Evolutionary conservation across 2,113 vertebrate genomes (phyloP).

Genomic region (Myotis yumanensis): DNA sequence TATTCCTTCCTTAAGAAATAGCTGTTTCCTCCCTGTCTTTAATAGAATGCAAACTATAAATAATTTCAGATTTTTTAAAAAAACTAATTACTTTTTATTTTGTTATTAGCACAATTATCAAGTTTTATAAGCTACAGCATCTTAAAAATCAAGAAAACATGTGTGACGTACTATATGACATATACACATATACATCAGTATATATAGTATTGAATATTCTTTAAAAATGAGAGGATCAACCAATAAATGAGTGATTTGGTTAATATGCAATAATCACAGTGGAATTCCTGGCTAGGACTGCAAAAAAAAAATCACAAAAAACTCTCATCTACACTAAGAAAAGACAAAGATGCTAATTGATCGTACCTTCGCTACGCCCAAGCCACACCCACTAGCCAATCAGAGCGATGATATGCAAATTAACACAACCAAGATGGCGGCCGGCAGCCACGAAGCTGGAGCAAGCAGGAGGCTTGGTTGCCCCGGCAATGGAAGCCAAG

Average conservation of each 20-base stretch:
- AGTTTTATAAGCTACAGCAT: not conserved
- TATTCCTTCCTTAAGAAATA: not conserved
- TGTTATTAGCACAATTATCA: not conserved
- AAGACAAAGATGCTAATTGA: too few species aligned
- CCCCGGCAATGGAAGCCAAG: too few species aligned
- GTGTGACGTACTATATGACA: not conserved
- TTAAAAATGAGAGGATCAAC: constrained; percentile 5
- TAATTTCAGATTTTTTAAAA: not conserved
- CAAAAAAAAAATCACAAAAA: constrained; percentile 11
- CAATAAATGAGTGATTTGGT: not conserved
- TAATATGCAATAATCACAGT: not conserved
- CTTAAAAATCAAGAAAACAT: not conserved
- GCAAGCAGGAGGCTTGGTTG: too few species aligned
- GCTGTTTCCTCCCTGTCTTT: not conserved
- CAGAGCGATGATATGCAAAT: too few species aligned
- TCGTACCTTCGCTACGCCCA: too few species aligned
- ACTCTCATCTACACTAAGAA: not conserved
- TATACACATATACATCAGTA: not conserved
- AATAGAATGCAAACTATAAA: not conserved
- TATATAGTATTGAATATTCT: not conserved
- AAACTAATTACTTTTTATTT: not conserved
- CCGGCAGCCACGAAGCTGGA: too few species aligned
- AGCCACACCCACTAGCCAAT: too few species aligned
- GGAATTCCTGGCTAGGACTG: not conserved
- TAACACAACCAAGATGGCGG: too few species aligned